phyloP scores from a whole-genome alignment of 2,888 invertebrate genomes.

The Lucinisca nassula region DNA sequence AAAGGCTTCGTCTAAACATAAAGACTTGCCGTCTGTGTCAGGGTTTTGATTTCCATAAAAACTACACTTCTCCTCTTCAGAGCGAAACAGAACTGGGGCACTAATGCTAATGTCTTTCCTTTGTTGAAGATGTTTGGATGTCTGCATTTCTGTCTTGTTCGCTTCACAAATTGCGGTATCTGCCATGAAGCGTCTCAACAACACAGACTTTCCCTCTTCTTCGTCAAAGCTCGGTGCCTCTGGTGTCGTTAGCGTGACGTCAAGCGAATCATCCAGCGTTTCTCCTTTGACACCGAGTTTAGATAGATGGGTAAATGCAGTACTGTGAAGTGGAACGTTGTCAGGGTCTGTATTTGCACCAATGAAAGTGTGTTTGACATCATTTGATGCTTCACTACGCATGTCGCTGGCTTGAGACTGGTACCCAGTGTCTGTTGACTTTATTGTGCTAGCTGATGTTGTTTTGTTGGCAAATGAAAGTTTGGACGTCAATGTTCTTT shows the following conservation, averaged over 20 bases:
- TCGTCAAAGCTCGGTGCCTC: constrained; percentile 30
- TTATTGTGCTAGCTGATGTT: constrained; percentile 18
- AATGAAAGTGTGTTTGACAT: neutral
- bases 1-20: constrained; percentile 43
- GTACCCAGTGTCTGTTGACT: constrained; percentile 51
- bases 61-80: constrained; percentile 39
- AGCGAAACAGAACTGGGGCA: constrained; percentile 24
- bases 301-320: constrained; percentile 27
- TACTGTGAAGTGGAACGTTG: constrained; percentile 50
- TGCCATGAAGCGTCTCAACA: constrained; percentile 57
- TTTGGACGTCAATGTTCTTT: constrained; percentile 29
- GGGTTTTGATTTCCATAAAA: constrained; percentile 49
- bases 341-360: neutral
- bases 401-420: neutral
- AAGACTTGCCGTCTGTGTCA: constrained; percentile 49
- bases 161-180: constrained; percentile 1
- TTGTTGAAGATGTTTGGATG: too few relatives aligned
- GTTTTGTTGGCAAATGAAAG: neutral
- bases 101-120: neutral
- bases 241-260: neutral
- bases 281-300: neutral
- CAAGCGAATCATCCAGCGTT: constrained; percentile 22
- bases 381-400: neutral
- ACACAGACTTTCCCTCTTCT: constrained; percentile 40
- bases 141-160: neutral